phyloP scores from a whole-genome alignment of 92 coral and sea anemone genomes.

The Palythoa heliodiscus region DNA sequence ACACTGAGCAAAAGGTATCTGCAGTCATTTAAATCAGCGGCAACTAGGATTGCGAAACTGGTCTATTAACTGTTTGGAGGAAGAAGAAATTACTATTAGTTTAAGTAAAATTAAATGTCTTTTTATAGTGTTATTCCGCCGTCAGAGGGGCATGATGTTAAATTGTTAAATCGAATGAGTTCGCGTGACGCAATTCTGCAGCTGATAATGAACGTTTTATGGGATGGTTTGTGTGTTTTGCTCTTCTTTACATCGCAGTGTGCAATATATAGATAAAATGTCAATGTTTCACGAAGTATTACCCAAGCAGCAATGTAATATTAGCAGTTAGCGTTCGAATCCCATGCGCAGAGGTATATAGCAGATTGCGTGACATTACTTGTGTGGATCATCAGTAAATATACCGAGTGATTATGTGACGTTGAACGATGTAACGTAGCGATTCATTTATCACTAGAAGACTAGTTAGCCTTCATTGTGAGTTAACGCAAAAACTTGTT shows the following conservation, averaged over 20 bases:
- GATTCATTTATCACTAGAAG: conserved; percentile 1
- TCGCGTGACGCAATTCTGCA: not conserved
- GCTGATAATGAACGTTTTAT: not conserved
- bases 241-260: not conserved
- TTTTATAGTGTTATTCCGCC: not conserved
- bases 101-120: too few relatives aligned
- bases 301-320: not conserved
- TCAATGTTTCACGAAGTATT: not conserved
- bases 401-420: conserved; percentile 20
- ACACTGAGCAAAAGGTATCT: too few relatives aligned
- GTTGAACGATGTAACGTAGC: not conserved
- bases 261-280: not conserved
- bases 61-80: too few relatives aligned
- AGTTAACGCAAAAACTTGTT: conserved; percentile 1
- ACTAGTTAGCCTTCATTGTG: not conserved
- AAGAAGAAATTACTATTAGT: too few relatives aligned
- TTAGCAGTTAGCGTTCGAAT: not conserved
- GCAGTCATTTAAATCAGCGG: too few relatives aligned
- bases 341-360: not conserved
- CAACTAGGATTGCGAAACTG: too few relatives aligned
- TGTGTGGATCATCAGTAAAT: conserved; percentile 7
- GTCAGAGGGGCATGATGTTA: not conserved
- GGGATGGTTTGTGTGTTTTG: not conserved
- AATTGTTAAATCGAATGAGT: not conserved
- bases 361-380: conserved; percentile 20